Conservation (phyloP, 2,113 vertebrate species). For the Anhinga rufa region DNA sequence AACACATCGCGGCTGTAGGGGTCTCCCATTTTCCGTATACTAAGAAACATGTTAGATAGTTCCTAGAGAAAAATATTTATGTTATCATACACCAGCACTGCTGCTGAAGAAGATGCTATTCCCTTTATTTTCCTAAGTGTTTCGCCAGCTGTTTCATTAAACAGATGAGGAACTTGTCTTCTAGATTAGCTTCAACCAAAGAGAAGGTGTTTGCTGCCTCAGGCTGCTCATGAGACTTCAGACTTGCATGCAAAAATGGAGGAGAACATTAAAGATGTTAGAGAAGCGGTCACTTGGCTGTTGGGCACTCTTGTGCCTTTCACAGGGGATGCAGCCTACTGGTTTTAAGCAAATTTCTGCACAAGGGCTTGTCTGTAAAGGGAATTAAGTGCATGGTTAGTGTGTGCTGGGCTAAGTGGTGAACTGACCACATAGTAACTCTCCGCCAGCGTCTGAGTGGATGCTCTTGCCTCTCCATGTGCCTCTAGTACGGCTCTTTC, state of each 20-base stretch:
- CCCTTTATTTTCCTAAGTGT: not conserved
- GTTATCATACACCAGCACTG: not conserved
- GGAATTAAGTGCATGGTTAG: not conserved
- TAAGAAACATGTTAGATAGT: not conserved
- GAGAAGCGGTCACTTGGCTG: not conserved
- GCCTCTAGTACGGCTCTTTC: not conserved
- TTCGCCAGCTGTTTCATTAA: not conserved
- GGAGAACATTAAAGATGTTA: not conserved
- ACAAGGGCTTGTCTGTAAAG: not conserved
- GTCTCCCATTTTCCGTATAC: not conserved
- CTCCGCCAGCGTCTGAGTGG: not conserved
- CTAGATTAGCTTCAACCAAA: not conserved
- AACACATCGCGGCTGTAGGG: not conserved
- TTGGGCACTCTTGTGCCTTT: not conserved
- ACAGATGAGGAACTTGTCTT: not conserved
- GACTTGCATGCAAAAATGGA: not conserved
- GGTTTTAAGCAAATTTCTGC: not conserved
- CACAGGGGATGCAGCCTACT: rapidly evolving
- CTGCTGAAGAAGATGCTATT: not conserved
- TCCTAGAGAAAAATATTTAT: not conserved
- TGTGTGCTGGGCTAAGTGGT: not conserved
- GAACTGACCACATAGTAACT: not conserved
- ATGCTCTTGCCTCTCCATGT: not conserved
- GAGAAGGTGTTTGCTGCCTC: not conserved
- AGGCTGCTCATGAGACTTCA: not conserved